phyloP scores from a whole-genome alignment of 2,113 vertebrate species.

The Gopherus flavomarginatus region DNA sequence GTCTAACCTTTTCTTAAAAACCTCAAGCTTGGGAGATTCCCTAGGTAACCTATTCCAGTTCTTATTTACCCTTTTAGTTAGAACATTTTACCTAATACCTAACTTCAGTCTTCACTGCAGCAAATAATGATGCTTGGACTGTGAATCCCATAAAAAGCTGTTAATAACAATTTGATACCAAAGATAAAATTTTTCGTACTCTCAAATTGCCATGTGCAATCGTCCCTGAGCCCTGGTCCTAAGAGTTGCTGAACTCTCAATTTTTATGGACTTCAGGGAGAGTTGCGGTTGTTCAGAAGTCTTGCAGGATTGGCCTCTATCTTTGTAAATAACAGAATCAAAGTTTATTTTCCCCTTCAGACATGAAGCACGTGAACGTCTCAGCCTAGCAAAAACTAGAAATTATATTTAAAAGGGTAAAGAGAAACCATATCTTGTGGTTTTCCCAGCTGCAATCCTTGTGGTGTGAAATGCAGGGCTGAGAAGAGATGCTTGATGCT shows the following conservation, averaged over 20 bases:
- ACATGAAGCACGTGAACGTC: accelerated
- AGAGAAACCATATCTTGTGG: not conserved
- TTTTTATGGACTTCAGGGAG: not conserved
- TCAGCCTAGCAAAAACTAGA: not conserved
- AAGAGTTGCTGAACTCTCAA: not conserved
- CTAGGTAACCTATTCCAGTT: not conserved
- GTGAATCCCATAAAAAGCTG: not conserved
- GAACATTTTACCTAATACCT: not conserved
- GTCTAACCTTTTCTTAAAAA: not conserved
- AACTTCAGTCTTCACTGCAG: not conserved
- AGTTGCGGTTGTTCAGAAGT: not conserved
- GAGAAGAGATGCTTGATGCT: not conserved
- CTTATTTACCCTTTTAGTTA: not conserved
- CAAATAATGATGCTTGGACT: accelerated
- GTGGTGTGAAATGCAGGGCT: not conserved
- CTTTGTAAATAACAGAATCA: not conserved
- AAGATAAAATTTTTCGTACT: not conserved
- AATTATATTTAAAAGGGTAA: not conserved
- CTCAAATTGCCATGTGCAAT: not conserved
- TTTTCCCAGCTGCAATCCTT: not conserved
- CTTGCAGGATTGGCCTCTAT: not conserved
- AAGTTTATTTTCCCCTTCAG: not conserved
- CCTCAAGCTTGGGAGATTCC: not conserved
- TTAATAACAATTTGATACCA: not conserved
- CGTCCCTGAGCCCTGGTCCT: not conserved